Evolutionary conservation across 2,888 invertebrate genomes (phyloP).

Genomic region (Oscheius sp.): DNA sequence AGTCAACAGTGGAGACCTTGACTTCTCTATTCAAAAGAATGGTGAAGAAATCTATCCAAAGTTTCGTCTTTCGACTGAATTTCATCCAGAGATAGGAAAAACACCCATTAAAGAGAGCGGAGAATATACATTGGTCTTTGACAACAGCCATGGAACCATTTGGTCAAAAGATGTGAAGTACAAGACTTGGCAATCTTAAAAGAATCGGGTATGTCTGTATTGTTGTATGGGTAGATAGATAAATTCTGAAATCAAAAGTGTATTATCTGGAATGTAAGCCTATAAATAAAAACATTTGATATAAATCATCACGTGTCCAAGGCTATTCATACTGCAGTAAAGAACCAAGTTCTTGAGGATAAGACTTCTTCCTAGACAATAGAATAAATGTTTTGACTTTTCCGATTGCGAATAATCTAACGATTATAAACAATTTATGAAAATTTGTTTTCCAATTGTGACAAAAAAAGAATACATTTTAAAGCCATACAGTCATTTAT

Average conservation of each 20-base stretch:
- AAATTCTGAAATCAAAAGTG: too few relatives aligned
- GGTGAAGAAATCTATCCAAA: constrained; percentile 55
- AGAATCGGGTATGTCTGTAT: too few relatives aligned
- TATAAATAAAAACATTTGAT: too few relatives aligned
- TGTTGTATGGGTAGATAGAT: too few relatives aligned
- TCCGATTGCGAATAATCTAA: constrained; percentile 3
- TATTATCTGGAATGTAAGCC: too few relatives aligned
- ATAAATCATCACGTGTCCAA: too few relatives aligned
- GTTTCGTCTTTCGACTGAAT: constrained; percentile 62
- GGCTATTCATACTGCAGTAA: constrained; percentile 49
- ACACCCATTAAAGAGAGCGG: constrained; percentile 48
- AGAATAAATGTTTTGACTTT: too few relatives aligned
- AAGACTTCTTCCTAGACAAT: constrained; percentile 29
- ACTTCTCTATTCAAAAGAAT: constrained; percentile 48
- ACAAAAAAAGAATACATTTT: too few relatives aligned
- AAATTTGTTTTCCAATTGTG: too few relatives aligned
- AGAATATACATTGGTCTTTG: constrained; percentile 60
- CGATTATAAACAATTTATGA: neutral
- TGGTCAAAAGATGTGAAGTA: constrained; percentile 64
- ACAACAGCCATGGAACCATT: constrained; percentile 62
- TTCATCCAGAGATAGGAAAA: constrained; percentile 61
- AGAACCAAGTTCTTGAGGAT: constrained; percentile 43
- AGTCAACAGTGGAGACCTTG: constrained; percentile 53
- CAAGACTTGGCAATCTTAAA: constrained; percentile 40
- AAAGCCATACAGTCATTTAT: too few relatives aligned